Percentiles rank a stretch among this genome's conserved stretches.
phyloP scores from a whole-genome alignment of 2,797 vertebrate genomes.

The Onychomys torridus region DNA sequence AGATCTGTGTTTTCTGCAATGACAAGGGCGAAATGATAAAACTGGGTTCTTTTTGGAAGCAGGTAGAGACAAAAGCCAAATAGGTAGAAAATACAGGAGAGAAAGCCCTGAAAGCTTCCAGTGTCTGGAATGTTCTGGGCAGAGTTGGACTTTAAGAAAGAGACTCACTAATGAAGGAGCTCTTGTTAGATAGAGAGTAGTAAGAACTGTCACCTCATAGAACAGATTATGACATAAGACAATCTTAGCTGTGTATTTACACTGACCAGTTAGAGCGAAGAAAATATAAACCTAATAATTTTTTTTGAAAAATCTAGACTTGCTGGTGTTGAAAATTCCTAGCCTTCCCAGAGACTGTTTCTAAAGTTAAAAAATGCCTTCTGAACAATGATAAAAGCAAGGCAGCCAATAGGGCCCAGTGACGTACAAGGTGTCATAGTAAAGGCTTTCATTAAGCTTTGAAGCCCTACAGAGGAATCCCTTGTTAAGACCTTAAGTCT shows the following conservation, averaged over 20 bases:
- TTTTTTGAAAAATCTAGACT: not conserved
- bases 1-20: not conserved
- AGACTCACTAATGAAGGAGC: not conserved
- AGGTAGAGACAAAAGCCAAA: not conserved
- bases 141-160: not conserved
- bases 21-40: not conserved
- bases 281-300: not conserved
- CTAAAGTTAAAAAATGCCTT: slow-evolving; percentile 7
- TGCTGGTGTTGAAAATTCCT: not conserved
- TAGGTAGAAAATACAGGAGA: not conserved
- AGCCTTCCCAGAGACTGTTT: slow-evolving; percentile 18
- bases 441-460: not conserved
- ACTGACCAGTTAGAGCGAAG: slow-evolving; percentile 2
- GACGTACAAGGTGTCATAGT: not conserved
- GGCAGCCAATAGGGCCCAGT: not conserved
- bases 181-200: not conserved
- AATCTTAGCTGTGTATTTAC: not conserved
- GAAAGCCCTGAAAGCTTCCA: not conserved
- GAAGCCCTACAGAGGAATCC: not conserved
- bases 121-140: not conserved
- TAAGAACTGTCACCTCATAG: not conserved
- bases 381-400: not conserved
- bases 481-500: not conserved
- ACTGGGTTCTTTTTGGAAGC: not conserved
- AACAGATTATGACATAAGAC: not conserved